These are phyloP conservation scores for Esperia sulphurella DNA, from an alignment of 2,888 invertebrate genomes.

Conservation along the genomic window DNA sequence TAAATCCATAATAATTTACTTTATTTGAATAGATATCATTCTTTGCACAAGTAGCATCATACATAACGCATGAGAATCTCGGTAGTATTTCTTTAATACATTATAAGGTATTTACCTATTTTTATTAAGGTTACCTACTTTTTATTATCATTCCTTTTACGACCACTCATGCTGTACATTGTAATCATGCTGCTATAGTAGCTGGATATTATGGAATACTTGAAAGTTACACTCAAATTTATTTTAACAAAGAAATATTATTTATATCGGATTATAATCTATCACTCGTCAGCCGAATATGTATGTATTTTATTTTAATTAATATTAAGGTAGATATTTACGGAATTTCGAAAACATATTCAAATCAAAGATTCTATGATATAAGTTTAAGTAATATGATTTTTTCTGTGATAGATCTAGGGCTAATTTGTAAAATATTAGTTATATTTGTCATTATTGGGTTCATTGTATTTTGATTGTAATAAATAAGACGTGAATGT, in stretches of 20 bases:
- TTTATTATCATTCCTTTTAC: conserved; percentile 2
- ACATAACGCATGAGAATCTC: conserved; percentile 1
- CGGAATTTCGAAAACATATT: conserved; percentile 3
- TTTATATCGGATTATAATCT: no score
- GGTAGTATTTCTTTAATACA: neutral
- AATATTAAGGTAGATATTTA: neutral
- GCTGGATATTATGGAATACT: neutral
- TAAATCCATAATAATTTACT: neutral
- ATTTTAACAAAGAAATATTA: no score
- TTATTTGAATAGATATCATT: neutral
- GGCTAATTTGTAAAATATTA: conserved; percentile 38
- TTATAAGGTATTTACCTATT: no score
- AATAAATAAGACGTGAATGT: no score
- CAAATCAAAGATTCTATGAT: conserved; percentile 17
- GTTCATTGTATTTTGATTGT: no score
- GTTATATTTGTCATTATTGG: conserved; percentile 5
- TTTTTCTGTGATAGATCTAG: conserved; percentile 77
- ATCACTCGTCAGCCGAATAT: no score
- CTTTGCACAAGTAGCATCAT: neutral
- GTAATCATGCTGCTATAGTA: neutral
- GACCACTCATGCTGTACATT: neutral
- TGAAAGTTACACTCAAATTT: no score
- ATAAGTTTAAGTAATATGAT: conserved; percentile 43
- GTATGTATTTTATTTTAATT: no score
- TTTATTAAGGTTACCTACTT: neutral